These are phyloP conservation scores for Pteropus rufus DNA, from an alignment of 2,797 vertebrate genomes.

Conservation along the genomic window DNA sequence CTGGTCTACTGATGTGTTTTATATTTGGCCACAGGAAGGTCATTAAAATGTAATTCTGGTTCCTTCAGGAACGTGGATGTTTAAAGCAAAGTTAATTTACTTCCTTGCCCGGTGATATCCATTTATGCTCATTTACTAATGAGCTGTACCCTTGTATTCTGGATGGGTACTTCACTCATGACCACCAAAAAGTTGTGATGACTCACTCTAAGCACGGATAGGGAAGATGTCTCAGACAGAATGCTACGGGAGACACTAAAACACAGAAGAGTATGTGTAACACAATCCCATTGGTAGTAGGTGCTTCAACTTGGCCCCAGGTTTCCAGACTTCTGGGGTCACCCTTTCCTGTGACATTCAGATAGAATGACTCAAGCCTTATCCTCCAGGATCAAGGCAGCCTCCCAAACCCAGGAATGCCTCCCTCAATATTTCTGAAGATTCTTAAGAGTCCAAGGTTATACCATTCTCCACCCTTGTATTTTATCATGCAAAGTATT, in stretches of 20 bases:
- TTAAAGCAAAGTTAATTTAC: slow-evolving; percentile 55
- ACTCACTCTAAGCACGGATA: neutral
- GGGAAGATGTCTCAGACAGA: neutral
- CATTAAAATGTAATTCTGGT: slow-evolving; percentile 53
- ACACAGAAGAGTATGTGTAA: fast-evolving
- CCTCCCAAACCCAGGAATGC: neutral
- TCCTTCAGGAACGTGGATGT: slow-evolving; percentile 36
- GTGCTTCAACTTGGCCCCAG: neutral
- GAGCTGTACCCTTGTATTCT: neutral
- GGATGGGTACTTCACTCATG: neutral
- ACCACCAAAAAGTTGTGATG: neutral
- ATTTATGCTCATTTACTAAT: slow-evolving; percentile 18
- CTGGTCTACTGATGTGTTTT: slow-evolving; percentile 2
- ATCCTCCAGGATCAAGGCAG: neutral
- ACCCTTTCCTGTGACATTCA: neutral
- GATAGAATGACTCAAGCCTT: neutral
- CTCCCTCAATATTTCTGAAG: neutral
- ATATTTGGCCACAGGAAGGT: slow-evolving; percentile 4
- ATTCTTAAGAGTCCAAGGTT: neutral
- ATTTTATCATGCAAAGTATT: neutral
- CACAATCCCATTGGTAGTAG: neutral
- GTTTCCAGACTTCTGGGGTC: neutral
- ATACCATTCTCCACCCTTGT: neutral
- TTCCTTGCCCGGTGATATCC: neutral
- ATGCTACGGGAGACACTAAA: neutral